Percentiles rank a stretch among this genome's conserved stretches.
These are phyloP conservation scores for Drosophila fulvimacula DNA, from an alignment of 2,888 invertebrate genomes.

Conservation along the genomic window DNA sequence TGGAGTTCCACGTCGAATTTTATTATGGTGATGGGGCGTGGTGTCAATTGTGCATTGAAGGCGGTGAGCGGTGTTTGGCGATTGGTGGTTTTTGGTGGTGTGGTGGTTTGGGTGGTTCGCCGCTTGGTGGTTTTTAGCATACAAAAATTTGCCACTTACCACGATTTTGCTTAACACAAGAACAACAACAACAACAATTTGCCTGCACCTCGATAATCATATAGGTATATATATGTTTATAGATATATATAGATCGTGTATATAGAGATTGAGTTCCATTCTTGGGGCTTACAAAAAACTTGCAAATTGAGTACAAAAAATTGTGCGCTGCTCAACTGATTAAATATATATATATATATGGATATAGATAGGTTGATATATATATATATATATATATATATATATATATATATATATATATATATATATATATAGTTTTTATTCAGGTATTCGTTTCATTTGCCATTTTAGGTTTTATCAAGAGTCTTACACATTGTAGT, in stretches of 20 bases:
- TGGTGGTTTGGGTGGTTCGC: constrained; percentile 11
- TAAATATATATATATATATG: constrained; percentile 14
- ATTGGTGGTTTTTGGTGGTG: not conserved
- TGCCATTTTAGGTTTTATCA: constrained; percentile 40
- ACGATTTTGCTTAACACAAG: constrained; percentile 54
- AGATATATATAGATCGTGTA: not conserved
- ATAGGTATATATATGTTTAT: not conserved
- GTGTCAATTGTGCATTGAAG: constrained; percentile 29
- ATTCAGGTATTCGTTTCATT: constrained; percentile 58
- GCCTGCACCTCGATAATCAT: constrained; percentile 16
- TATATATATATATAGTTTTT: constrained; percentile 36
- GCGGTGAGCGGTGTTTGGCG: constrained; percentile 25
- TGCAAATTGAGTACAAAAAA: constrained; percentile 64
- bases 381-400: too few relatives aligned
- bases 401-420: constrained; percentile 2
- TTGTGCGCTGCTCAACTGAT: constrained; percentile 38
- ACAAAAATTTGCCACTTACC: constrained; percentile 79
- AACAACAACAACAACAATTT: constrained; percentile 56
- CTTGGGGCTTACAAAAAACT: constrained; percentile 53
- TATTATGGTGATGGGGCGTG: constrained; percentile 11
- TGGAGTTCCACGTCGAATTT: not conserved
- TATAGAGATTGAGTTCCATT: constrained; percentile 19
- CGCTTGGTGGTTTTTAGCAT: constrained; percentile 49
- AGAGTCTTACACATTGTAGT: constrained; percentile 52
- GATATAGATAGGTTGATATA: too few relatives aligned